Base-by-base conservation (phyloP, 30 jellyfish, hydroid and myxozoan species). In the Chironex yamaguchii region DNA sequence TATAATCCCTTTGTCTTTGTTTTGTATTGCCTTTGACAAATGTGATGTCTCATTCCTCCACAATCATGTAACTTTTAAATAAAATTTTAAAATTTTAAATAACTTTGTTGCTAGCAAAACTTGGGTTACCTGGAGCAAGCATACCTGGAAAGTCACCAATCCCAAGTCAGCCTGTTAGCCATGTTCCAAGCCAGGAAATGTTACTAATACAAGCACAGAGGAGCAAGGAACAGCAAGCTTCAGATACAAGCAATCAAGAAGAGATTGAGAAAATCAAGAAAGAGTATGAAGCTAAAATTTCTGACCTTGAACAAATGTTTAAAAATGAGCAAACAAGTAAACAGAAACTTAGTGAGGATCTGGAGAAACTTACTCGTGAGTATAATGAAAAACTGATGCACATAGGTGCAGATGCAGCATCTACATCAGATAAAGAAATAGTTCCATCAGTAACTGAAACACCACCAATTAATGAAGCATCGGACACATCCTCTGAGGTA, bases 251-350 rank as follows among this genome's bases (percentile, higher is more conserved):
- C n/a, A n/a, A n/a, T n/a, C n/a, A 68, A 2, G 91, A 76, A 42
- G 99, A 94, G 68, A 84, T 91, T 1, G 96, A 87, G 49, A 73
- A 58, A 22, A 83, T 94, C 36, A 75, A 88, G 72, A 76, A 62
- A 49, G 99, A 94, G 53, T 94, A 94, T 69, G 99, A 94, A 52
- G 91, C 74, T 34, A 94, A 94, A 71, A 79, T 94, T 58, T 30
- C 54, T 20, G 73, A 67, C 29, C 29, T 94, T 91, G 96, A 94
- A 72, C 26, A 62, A 58, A 83, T 62, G 89, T 94, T 12, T 66
- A 96, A 94, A 34, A 88, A 89, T 4, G 99, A 89, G 62, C 95
- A 94, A 62, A 64, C 88, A 23, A 94, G 95, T 65, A 94, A 94
- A 76, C 91, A 94, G 42, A 83, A 89, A 54, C 90, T 94, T 31